Conservation (phyloP, 2,113 vertebrate species). For the Oreochromis spilurus region DNA sequence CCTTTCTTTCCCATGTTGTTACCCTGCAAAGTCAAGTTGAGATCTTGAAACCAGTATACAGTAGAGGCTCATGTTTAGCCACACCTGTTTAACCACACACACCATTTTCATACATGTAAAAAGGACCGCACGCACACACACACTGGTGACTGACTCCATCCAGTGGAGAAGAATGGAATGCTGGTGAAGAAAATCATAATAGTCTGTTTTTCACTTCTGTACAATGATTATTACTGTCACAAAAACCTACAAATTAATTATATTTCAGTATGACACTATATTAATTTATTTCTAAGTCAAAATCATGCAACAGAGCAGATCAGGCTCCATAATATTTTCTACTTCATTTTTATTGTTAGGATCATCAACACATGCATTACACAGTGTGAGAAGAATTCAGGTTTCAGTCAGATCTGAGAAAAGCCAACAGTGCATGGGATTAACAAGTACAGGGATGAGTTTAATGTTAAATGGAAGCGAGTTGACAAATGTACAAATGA, state of each 20-base stretch:
- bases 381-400: background rate
- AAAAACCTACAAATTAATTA: background rate
- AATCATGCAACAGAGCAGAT: background rate
- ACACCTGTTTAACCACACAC: background rate
- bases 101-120: background rate
- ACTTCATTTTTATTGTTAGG: background rate
- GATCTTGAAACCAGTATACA: background rate
- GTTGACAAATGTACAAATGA: background rate
- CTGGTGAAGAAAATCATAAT: background rate
- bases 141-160: background rate
- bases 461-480: background rate
- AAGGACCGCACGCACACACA: background rate
- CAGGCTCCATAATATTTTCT: background rate
- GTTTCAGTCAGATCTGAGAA: background rate
- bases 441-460: background rate
- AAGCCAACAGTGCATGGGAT: background rate
- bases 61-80: background rate
- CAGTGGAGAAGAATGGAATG: background rate
- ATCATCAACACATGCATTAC: background rate
- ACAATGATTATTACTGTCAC: background rate
- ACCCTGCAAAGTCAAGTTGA: background rate
- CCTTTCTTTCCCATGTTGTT: background rate
- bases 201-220: background rate
- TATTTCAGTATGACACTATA: background rate
- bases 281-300: background rate